phyloP scores from a whole-genome alignment of 2,888 invertebrate species.

The Eretmocerus hayati region DNA sequence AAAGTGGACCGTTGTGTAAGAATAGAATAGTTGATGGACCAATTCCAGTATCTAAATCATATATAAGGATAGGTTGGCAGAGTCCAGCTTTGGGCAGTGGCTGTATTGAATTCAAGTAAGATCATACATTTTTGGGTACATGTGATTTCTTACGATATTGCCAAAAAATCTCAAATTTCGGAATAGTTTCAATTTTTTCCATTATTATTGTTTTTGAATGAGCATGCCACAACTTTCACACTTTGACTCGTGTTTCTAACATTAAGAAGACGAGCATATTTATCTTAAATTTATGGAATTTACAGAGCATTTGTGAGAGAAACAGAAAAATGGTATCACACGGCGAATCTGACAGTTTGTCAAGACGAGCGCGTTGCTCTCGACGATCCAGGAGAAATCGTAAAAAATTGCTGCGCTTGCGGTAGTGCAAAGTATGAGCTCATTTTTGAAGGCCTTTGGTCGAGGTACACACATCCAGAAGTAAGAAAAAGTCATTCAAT shows the following conservation, averaged over 20 bases:
- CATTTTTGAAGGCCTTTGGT: constrained; percentile 90
- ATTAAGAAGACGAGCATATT: background rate
- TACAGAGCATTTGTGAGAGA: constrained; percentile 14
- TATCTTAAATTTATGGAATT: background rate
- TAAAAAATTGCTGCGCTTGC: constrained; percentile 78
- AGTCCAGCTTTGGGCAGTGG: constrained; percentile 14
- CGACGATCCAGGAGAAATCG: constrained; percentile 48
- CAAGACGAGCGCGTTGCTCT: constrained; percentile 60
- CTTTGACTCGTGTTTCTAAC: too few species aligned
- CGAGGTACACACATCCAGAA: constrained; percentile 89
- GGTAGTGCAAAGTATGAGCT: constrained; percentile 94
- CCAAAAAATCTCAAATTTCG: too few species aligned
- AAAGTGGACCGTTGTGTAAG: constrained; percentile 14
- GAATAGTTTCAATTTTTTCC: too few species aligned
- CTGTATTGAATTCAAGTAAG: constrained; percentile 13
- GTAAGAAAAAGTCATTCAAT: too few species aligned
- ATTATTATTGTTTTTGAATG: too few species aligned
- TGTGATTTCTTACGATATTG: too few species aligned
- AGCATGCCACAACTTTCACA: too few species aligned
- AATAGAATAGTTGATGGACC: constrained; percentile 16
- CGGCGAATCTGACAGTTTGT: constrained; percentile 53
- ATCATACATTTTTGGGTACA: background rate
- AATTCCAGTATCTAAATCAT: constrained; percentile 7
- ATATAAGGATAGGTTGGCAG: constrained; percentile 17
- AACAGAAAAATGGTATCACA: constrained; percentile 16